Evolutionary conservation across 2,113 vertebrate species (phyloP), one percentile per base, ranked within the genome.

Genomic region (Aphyosemion australe): DNA sequence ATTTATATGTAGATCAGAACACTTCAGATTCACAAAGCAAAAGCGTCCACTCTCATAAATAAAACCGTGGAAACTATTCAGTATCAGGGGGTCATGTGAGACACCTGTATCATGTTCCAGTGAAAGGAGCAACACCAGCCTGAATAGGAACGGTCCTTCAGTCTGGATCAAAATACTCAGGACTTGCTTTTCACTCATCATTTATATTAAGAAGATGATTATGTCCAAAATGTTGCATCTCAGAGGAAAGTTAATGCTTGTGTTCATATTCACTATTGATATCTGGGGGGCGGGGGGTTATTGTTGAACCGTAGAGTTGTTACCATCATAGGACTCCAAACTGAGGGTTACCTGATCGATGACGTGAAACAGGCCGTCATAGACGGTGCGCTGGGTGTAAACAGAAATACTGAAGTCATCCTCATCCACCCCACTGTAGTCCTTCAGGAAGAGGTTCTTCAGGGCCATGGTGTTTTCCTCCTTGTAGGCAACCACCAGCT

Each of bases 401-500:
- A 96, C 76, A 14, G 95, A 94, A 32, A 91, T 85, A 51, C 94
- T 93, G 72, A 95, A 97, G 78, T 96, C 95, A 49, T 97, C 95
- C 83, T 98, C 95, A 65, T 98, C 96, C 11, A 62, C 37, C 5
- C 96, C 96, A 31, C 92, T 88, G 87, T 96, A 99, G 47, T 87
- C 93, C 87, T 93, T 98, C 79, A 99, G 84, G 87, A 99, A 98
- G 4, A 98, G 77, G 69, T 94, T 95, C 86, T 99, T 99, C 77
- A 98, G 94, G 57, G 96, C 92, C 84, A 95, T 65, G 8, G 82
- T 86, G 72, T 94, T 98, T 78, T 99, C 96, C 70, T 98, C 95
- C 86, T 98, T 98, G 74, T 96, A 99, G 6, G 96, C 92, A 69
- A 96, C 96, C 69, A 99, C 96, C 82, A 97, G 86, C 85, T 98